Base-by-base conservation (phyloP, 2,888 invertebrate species). In the Drosophila trichaetosa region DNA sequence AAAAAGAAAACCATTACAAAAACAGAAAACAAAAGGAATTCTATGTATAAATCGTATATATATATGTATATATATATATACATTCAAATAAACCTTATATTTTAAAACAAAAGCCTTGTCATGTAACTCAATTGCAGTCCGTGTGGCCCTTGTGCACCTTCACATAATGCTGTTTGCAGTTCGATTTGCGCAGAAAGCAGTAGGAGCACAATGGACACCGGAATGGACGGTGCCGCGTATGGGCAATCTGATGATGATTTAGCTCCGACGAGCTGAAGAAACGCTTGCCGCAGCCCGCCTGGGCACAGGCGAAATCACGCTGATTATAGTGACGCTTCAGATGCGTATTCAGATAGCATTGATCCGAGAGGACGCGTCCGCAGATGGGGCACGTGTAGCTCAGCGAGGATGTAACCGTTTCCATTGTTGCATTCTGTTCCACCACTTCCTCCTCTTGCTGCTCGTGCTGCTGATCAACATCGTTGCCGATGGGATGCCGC, bases 231-330 rank as follows among this genome's bases (percentile, higher is more conserved):
- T 79, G 60, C 4, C 69, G 72, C 4, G 79, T 79, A 69, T 92
- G 92, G 18, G 85, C 72, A 5, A 91, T 83, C 67, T 86, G 83
- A 67, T 92, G 92, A 48, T 90, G 87, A 40, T 91, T 91, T 16
- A 92, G 78, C 58, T 90, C 90, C 16, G 83, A 82, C 10, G 79
- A 77, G 38, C 87, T 87, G 16, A 87, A 91, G 69, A 92, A 92
- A 13, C 87, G 73, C 46, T 91, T 90, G 10, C 76, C 84, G 42
- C 92, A 91, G n/a, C 71, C 62, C 0, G 76, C 70, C n/a, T 79
- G 78, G 16, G 68, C 56, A 21, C 92, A 92, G 40, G 82, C 77
- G 40, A 76, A 87, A 21, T 89, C 87, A 0, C 89, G 86, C 53
- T 89, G 83, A 62, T 87, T 90, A 21, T 83, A 90, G 27, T 92